These are phyloP conservation scores for Agelaius tricolor DNA, from an alignment of 2,113 vertebrate species.

Conservation along the genomic window DNA sequence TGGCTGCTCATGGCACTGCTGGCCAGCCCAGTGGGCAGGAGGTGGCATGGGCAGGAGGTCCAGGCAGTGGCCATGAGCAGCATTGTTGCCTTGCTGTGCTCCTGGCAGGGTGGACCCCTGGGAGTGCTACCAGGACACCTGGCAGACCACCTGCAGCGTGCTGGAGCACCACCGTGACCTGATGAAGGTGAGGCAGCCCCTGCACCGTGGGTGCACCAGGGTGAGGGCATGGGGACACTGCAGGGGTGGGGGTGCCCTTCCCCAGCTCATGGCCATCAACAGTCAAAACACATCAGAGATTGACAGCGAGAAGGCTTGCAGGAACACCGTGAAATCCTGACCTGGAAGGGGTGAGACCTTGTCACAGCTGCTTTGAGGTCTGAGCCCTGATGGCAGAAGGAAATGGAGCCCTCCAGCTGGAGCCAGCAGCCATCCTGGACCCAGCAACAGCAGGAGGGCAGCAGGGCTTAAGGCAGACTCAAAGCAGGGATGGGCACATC, in stretches of 20 bases:
- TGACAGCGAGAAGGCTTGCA: not conserved
- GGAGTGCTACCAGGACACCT: slow-evolving; percentile 98
- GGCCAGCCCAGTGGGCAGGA: not conserved
- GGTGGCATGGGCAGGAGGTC: not conserved
- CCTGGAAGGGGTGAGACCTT: not conserved
- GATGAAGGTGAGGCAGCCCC: slow-evolving; percentile 87
- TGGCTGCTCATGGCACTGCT: not conserved
- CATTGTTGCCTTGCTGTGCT: not conserved
- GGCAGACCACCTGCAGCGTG: slow-evolving; percentile 97
- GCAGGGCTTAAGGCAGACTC: not conserved
- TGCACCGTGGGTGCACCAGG: rapidly evolving
- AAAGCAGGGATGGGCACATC: not conserved
- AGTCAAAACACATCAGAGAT: rapidly evolving
- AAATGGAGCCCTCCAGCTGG: not conserved
- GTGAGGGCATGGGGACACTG: rapidly evolving
- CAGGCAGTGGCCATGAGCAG: not conserved
- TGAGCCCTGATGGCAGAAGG: not conserved
- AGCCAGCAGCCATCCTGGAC: not conserved
- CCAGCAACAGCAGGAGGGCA: too few relatives aligned
- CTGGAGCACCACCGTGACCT: slow-evolving; percentile 96
- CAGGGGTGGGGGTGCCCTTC: not conserved
- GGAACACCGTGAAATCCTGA: not conserved
- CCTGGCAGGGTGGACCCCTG: slow-evolving; percentile 92
- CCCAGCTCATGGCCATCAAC: rapidly evolving
- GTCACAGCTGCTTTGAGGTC: not conserved